Conservation (phyloP, 2,113 vertebrate genomes). For the Sinosuthora webbiana region DNA sequence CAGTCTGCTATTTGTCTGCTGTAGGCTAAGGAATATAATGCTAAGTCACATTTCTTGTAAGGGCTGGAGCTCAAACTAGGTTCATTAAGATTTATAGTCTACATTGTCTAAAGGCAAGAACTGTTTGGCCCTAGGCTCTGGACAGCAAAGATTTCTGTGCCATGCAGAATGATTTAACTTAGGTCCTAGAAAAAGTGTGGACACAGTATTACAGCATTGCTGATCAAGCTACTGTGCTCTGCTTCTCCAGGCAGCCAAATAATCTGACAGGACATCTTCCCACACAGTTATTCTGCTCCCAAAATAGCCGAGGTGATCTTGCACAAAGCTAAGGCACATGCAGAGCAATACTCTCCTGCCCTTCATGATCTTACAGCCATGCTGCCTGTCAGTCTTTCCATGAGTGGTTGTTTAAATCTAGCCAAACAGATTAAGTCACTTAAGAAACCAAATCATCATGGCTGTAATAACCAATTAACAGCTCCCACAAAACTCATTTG, state of each 20-base stretch:
- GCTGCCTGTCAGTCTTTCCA: not conserved
- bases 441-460: not conserved
- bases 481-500: not conserved
- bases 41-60: not conserved
- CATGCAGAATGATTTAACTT: not conserved
- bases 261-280: not conserved
- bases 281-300: not conserved
- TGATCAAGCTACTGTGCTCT: not conserved
- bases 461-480: conserved; percentile 13
- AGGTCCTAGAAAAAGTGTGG: not conserved
- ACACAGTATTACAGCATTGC: not conserved
- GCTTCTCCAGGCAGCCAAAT: not conserved
- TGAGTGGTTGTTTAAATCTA: not conserved
- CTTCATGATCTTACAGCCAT: not conserved
- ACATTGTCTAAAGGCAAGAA: not conserved
- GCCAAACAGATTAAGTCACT: not conserved
- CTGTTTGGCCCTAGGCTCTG: not conserved
- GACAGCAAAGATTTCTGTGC: not conserved
- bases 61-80: not conserved
- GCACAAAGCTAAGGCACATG: not conserved
- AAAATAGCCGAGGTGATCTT: conserved; percentile 4
- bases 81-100: conserved; percentile 15
- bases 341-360: not conserved
- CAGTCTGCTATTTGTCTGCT: not conserved
- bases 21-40: not conserved